Evolutionary conservation across 2,888 invertebrate genomes (phyloP).

Genomic region (Eremobia ochroleuca): DNA sequence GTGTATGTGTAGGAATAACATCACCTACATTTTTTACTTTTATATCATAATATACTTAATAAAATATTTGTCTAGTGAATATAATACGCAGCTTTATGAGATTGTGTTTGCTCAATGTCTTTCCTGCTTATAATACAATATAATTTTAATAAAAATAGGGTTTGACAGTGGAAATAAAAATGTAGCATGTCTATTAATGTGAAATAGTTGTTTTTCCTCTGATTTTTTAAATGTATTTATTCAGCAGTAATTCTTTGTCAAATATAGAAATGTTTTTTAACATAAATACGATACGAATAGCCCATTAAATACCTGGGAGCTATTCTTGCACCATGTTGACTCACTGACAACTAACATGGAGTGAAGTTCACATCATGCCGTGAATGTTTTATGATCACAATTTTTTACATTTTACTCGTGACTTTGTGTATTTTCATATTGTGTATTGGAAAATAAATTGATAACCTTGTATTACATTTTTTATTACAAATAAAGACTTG

Average conservation of each 20-base stretch:
- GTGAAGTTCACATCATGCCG: slow-evolving; percentile 19
- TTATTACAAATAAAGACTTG: slow-evolving; percentile 68
- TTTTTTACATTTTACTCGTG: slow-evolving; percentile 60
- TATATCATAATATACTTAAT: slow-evolving; percentile 48
- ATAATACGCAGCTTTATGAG: slow-evolving; percentile 58
- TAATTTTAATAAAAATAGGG: slow-evolving; percentile 34
- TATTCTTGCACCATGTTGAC: slow-evolving; percentile 16
- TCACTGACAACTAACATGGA: slow-evolving; percentile 18
- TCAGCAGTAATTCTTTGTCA: slow-evolving; percentile 14
- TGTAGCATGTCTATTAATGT: background rate
- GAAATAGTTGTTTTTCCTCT: slow-evolving; percentile 7
- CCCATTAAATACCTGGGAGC: background rate
- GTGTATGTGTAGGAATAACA: slow-evolving; percentile 36
- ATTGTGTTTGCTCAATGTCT: slow-evolving; percentile 59
- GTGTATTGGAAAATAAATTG: slow-evolving; percentile 68
- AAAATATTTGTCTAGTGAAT: slow-evolving; percentile 53
- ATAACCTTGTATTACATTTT: slow-evolving; percentile 67
- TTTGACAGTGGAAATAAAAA: slow-evolving; percentile 13
- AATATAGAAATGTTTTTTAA: slow-evolving; percentile 23
- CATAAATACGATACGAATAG: slow-evolving; percentile 12
- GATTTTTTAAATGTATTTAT: slow-evolving; percentile 6
- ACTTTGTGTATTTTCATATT: slow-evolving; percentile 67
- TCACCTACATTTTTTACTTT: slow-evolving; percentile 64
- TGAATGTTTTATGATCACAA: slow-evolving; percentile 37
- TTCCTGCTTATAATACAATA: slow-evolving; percentile 39